phyloP scores from a whole-genome alignment of 1,140 invertebrate genomes.

The Drosophila jambulina region DNA sequence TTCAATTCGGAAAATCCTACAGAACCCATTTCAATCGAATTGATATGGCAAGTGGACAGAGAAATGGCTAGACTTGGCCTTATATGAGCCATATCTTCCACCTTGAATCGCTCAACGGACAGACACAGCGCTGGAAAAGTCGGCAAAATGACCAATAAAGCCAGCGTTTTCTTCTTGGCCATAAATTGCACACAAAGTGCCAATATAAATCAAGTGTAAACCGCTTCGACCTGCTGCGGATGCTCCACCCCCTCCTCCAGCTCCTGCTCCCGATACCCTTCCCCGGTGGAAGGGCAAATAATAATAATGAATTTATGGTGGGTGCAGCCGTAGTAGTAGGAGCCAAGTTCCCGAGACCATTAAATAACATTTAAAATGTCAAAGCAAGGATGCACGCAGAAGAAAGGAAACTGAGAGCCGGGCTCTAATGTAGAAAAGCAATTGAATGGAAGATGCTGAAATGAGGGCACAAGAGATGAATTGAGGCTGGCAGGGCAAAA shows the following conservation, averaged over 20 bases:
- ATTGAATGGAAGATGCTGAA: conserved; percentile 62
- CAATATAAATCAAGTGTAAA: conserved; percentile 52
- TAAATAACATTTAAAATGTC: conserved; percentile 81
- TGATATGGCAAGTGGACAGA: conserved; percentile 15
- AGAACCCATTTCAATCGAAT: conserved; percentile 6
- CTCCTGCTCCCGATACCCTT: no score
- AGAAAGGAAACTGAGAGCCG: neutral
- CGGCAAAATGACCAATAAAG: conserved; percentile 35
- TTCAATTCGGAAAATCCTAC: conserved; percentile 6
- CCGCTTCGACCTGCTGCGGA: conserved; percentile 17
- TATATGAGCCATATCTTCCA: conserved; percentile 13
- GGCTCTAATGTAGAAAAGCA: conserved; percentile 71
- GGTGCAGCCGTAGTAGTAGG: conserved; percentile 12
- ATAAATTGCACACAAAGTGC: conserved; percentile 48
- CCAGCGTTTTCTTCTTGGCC: conserved; percentile 23
- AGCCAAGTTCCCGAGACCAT: conserved; percentile 44
- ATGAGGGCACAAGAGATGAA: conserved; percentile 24
- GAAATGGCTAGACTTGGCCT: neutral
- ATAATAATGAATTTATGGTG: conserved; percentile 54
- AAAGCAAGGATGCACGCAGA: conserved; percentile 40
- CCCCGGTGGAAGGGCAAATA: conserved; percentile 30
- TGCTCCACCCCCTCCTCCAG: neutral
- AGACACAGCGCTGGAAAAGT: conserved; percentile 3
- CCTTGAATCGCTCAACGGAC: conserved; percentile 5
- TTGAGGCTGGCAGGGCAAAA: conserved; percentile 15